Evolutionary conservation across 2,113 vertebrate genomes (phyloP).

Genomic region (Callipepla squamata): DNA sequence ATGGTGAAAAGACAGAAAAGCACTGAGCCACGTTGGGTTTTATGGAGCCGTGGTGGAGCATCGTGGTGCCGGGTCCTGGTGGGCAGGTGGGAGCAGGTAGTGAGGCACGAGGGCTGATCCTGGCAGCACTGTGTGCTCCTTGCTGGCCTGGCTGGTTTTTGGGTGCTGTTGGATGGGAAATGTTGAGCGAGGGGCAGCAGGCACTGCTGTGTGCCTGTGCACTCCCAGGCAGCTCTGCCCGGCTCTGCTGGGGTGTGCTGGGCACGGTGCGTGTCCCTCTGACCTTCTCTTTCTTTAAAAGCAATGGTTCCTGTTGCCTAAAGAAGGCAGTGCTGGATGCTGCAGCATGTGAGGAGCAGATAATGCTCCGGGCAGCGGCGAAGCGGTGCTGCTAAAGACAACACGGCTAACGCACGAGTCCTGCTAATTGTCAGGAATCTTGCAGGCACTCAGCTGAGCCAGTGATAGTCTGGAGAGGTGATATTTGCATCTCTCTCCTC

Average conservation of each 20-base stretch:
- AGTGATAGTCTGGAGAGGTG: neutral
- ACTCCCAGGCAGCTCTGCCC: neutral
- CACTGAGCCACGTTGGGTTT: neutral
- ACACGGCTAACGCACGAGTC: neutral
- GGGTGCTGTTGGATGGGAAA: neutral
- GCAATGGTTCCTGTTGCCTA: neutral
- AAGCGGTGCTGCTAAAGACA: fast-evolving
- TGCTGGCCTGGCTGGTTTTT: neutral
- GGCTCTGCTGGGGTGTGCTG: neutral
- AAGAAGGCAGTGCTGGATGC: neutral
- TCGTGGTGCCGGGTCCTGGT: neutral
- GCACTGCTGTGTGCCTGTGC: fast-evolving
- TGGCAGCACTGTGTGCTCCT: neutral
- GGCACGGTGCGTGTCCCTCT: neutral
- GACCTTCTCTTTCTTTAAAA: neutral
- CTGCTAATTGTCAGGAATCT: neutral
- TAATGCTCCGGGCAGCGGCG: fast-evolving
- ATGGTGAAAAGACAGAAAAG: constrained; percentile 13
- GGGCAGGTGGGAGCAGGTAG: neutral
- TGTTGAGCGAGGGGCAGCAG: neutral
- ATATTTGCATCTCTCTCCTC: neutral
- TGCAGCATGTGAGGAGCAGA: neutral
- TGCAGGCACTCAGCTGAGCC: neutral
- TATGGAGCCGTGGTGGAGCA: neutral
- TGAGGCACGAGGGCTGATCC: neutral